Evolutionary conservation across 1,140 invertebrate genomes (phyloP).

Genomic region (Centruroides sculpturatus): DNA sequence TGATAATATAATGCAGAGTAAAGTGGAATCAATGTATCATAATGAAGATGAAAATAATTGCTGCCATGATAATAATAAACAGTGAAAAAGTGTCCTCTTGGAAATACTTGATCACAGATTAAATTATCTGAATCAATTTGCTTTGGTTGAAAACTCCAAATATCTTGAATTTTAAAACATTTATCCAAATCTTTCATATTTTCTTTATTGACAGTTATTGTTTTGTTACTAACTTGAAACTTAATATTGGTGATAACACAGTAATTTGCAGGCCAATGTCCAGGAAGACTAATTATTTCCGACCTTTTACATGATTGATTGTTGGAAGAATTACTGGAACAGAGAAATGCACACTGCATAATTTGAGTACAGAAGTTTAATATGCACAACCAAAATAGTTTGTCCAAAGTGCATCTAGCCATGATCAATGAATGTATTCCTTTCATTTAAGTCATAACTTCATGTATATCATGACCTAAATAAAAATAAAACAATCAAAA

Average conservation of each 20-base stretch:
- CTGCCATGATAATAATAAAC: slow-evolving; percentile 16
- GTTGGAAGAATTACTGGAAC: no score
- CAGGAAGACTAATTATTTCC: slow-evolving; percentile 4
- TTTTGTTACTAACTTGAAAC: slow-evolving; percentile 6
- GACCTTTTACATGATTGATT: background rate
- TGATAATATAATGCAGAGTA: slow-evolving; percentile 13
- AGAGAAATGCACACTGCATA: no score
- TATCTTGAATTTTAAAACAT: slow-evolving; percentile 8
- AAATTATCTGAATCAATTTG: background rate
- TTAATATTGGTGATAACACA: slow-evolving; percentile 7
- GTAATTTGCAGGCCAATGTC: slow-evolving; percentile 12
- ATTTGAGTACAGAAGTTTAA: no score
- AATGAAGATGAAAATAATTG: slow-evolving; percentile 20
- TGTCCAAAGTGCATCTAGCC: no score
- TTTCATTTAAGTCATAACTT: no score
- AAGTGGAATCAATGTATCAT: slow-evolving; percentile 18
- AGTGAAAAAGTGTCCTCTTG: slow-evolving; percentile 17
- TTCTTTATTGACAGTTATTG: slow-evolving; percentile 1
- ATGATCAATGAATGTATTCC: no score
- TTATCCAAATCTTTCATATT: slow-evolving; percentile 2
- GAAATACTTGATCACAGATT: slow-evolving; percentile 16
- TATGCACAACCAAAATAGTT: no score
- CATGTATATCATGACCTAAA: no score
- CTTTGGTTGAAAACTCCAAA: slow-evolving; percentile 11
- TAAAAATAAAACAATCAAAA: no score